Conservation (phyloP, 2,888 invertebrate genomes). For the Eupsilia transversa region DNA sequence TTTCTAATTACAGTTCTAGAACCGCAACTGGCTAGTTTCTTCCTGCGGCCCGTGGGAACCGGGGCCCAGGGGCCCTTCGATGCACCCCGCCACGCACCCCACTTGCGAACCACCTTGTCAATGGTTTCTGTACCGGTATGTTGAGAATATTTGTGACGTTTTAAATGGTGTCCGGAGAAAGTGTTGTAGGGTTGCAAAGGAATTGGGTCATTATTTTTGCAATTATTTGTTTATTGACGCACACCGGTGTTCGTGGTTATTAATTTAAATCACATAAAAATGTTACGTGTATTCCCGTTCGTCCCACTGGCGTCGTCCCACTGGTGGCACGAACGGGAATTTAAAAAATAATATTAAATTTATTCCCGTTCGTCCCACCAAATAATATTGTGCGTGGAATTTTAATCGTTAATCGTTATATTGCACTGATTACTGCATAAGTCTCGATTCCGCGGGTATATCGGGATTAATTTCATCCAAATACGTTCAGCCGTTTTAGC, state of each 20-base stretch:
- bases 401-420: no score
- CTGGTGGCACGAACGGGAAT: no score
- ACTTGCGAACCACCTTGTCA: constrained; percentile 62
- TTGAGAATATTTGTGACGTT: constrained; percentile 33
- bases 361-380: no score
- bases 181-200: constrained; percentile 14
- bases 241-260: not conserved
- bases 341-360: no score
- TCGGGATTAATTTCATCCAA: no score
- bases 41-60: constrained; percentile 67
- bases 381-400: no score
- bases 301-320: no score
- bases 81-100: constrained; percentile 57
- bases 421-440: no score
- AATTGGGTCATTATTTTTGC: constrained; percentile 37
- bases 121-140: constrained; percentile 62
- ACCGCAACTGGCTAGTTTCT: constrained; percentile 48
- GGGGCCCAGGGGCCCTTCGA: constrained; percentile 52
- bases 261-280: not conserved
- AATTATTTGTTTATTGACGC: constrained; percentile 1
- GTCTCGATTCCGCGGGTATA: no score
- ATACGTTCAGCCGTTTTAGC: no score
- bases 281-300: no score
- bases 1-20: constrained; percentile 58
- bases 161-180: constrained; percentile 37